Base-by-base conservation (phyloP, 1,140 invertebrate species). In the Scaptomyza montana region DNA sequence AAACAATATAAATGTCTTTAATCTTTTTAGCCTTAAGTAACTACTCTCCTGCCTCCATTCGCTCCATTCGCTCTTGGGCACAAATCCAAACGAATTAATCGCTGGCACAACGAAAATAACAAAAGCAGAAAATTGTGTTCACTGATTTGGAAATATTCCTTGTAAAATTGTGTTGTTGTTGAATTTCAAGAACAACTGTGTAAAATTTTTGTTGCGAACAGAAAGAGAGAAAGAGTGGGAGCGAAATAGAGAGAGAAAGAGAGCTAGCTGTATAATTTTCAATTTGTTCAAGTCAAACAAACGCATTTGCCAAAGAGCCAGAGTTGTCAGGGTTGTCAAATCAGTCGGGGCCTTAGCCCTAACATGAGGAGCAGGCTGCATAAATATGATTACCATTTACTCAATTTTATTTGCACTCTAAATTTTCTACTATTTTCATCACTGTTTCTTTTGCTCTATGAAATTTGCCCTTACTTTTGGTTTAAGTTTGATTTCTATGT, bases 81-180 rank as follows among this genome's bases (percentile, higher is more conserved):
- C 54, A 61, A 73, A 82, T 73, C 62, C 62, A 57, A 36, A 65
- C 61, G 61, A 80, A 86, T 78, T 78, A 74, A 75, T 85, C 72
- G 70, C 63, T 55, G 45, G 41, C 56, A 68, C 19, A 63, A 33
- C 39, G 43, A 55, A 64, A 81, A 69, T 72, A 89, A 89, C 80
- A 87, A 89, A 85, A 54, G 74, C 85, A 80, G 85, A 89, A 89
- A 89, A 89, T 89, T 89, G 85, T 89, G 85, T 75, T 89, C 80
- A 86, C 68, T 86, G 84, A 89, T 74, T 89, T 89, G 84, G 79
- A 89, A 89, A 84, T 74, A 68, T 71, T 72, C 62, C 68, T 80
- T 84, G 76, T 80, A 73, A 84, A 84, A 69, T 79, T 77, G 12
- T 43, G 41, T 56, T 60, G 66, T 71, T 79, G 73, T 74, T 63